Conservation (phyloP, 1,140 invertebrate species). For the Thaumetopoea pityocampa region DNA sequence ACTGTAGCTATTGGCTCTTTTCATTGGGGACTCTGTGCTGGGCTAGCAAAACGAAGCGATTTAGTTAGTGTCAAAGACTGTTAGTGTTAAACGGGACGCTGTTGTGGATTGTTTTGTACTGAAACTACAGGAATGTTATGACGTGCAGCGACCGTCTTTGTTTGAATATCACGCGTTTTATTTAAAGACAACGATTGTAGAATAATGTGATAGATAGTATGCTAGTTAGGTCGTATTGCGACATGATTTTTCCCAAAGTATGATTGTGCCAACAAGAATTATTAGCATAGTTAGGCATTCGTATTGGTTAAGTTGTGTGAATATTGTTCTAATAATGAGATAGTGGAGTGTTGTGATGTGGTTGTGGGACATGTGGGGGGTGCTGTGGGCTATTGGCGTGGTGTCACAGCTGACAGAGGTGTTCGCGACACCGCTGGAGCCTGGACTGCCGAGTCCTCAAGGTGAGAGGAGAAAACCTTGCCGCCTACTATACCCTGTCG, state of each 20-base stretch:
- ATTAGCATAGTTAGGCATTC: slow-evolving; percentile 69
- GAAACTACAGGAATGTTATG: slow-evolving; percentile 62
- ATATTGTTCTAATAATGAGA: slow-evolving; percentile 74
- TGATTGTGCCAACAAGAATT: slow-evolving; percentile 70
- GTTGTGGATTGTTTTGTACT: slow-evolving; percentile 20
- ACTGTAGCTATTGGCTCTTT: too few relatives aligned
- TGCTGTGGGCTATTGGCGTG: slow-evolving; percentile 58
- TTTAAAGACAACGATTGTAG: slow-evolving; percentile 25
- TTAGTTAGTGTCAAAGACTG: not conserved
- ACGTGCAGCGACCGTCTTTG: slow-evolving; percentile 71
- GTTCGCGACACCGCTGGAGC: slow-evolving; percentile 55
- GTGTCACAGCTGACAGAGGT: slow-evolving; percentile 48
- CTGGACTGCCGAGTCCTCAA: slow-evolving; percentile 47
- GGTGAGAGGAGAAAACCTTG: slow-evolving; percentile 57
- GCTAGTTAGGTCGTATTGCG: slow-evolving; percentile 35
- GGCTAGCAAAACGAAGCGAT: too few relatives aligned
- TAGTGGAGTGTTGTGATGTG: slow-evolving; percentile 74
- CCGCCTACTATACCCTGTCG: slow-evolving; percentile 37
- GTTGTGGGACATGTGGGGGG: slow-evolving; percentile 72
- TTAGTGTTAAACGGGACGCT: slow-evolving; percentile 7
- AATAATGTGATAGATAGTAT: slow-evolving; percentile 56
- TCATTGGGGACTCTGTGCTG: too few relatives aligned
- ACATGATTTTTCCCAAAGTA: slow-evolving; percentile 66
- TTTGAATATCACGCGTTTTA: slow-evolving; percentile 58
- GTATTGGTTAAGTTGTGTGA: slow-evolving; percentile 70